Percentiles rank a stretch among this genome's conserved stretches.
Evolutionary conservation across 1,140 invertebrate genomes (phyloP).

Genomic region (Drosophila sturtevanti): DNA sequence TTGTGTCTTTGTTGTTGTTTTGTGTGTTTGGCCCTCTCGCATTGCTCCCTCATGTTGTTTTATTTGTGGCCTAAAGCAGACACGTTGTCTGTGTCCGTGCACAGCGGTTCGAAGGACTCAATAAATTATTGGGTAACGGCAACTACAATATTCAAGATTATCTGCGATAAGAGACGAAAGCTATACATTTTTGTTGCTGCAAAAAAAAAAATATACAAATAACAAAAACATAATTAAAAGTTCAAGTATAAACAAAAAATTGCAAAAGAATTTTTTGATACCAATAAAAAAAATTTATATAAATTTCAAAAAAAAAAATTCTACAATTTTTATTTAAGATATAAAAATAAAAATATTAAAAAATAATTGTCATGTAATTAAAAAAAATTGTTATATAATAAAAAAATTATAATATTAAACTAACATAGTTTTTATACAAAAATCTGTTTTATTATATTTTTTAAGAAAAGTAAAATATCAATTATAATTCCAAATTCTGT

Average conservation of each 20-base stretch:
- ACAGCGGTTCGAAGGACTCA: slow-evolving; percentile 46
- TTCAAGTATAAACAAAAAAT: too few species aligned
- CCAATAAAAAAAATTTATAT: too few species aligned
- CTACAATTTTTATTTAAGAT: too few species aligned
- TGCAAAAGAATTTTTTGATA: too few species aligned
- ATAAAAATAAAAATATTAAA: too few species aligned
- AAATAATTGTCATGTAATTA: too few species aligned
- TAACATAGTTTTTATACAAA: too few species aligned
- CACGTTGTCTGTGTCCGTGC: slow-evolving; percentile 11
- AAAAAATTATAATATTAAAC: too few species aligned
- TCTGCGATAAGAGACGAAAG: slow-evolving; percentile 34
- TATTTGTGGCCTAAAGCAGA: slow-evolving; percentile 4
- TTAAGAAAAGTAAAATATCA: too few species aligned
- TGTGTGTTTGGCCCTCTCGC: slow-evolving; percentile 27
- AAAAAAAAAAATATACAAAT: not conserved
- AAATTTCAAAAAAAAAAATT: too few species aligned
- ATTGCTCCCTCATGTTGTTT: slow-evolving; percentile 33
- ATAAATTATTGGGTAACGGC: slow-evolving; percentile 51
- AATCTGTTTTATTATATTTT: too few species aligned
- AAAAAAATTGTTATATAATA: too few species aligned
- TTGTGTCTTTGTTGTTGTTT: slow-evolving; percentile 28
- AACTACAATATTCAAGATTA: slow-evolving; percentile 40
- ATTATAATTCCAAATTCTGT: not conserved
- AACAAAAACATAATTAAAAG: not conserved
- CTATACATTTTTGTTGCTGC: not conserved